A percentile compares a stretch with the other conserved stretches of the same genome.
phyloP scores from a whole-genome alignment of 53 echinoderm and acorn worm species.

The Actinopyga echinites region DNA sequence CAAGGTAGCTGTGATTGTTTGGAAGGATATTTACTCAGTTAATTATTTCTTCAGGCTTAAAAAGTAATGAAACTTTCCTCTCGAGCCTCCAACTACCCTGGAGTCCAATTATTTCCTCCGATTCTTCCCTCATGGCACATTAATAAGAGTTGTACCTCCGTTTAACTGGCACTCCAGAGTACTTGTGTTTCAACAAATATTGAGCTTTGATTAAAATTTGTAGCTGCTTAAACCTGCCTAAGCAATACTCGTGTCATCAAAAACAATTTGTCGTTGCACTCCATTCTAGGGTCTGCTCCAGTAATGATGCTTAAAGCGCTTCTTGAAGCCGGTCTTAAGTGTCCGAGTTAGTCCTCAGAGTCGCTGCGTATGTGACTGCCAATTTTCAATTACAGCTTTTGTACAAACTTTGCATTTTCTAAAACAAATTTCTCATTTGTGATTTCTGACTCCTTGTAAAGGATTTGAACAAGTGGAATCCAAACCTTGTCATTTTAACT shows the following conservation, averaged over 20 bases:
- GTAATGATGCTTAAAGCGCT: constrained; percentile 6
- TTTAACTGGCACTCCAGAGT: background rate
- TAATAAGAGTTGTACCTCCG: constrained; percentile 1
- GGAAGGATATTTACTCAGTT: too few species aligned
- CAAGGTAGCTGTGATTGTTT: too few species aligned
- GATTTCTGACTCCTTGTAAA: constrained; percentile 45
- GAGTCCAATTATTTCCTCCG: constrained; percentile 7
- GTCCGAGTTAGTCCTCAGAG: constrained; percentile 19
- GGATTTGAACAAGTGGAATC: constrained; percentile 23
- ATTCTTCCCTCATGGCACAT: background rate
- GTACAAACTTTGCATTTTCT: background rate
- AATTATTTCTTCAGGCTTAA: too few species aligned
- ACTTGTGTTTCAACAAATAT: constrained; percentile 22
- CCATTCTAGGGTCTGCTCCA: background rate
- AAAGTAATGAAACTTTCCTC: too few species aligned
- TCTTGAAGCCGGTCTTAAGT: constrained; percentile 11
- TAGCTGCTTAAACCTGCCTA: constrained; percentile 2
- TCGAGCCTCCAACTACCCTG: background rate
- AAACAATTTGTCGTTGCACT: constrained; percentile 22
- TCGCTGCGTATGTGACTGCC: constrained; percentile 38
- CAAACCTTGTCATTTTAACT: constrained; percentile 41
- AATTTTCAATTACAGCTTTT: constrained; percentile 37
- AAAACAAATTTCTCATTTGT: constrained; percentile 40
- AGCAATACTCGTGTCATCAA: constrained; percentile 28
- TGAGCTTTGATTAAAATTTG: constrained; percentile 36